Base-by-base conservation (phyloP, 2,113 vertebrate species). In the Parotia lawesii region DNA sequence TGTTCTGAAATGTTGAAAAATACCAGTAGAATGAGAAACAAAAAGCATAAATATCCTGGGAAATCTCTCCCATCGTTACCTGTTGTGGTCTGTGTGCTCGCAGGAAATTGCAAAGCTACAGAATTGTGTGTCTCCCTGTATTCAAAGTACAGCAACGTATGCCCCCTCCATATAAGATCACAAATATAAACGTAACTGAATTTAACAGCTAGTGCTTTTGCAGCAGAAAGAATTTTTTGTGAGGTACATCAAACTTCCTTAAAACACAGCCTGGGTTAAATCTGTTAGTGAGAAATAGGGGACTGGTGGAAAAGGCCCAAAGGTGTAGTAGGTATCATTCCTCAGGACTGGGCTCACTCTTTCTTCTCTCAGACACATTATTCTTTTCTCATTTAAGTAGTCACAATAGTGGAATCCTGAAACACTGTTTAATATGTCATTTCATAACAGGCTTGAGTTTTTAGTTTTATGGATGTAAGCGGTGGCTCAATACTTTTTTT, bases 111-210 rank as follows among this genome's bases (percentile, higher is more conserved):
- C 42, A 51, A 69, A 40, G 21, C 33, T 73, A 14, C 28, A 27
- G 72, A 65, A 14, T 12, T 48, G 6, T 0, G 0, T 8, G 12
- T 9, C 16, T 31, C 25, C 20, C 48, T 48, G 5, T 35, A 53
- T 38, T 54, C 31, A 6, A 33, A 45, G 13, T 12, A 3, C 5
- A 16, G 37, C n/a, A 61, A 11, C 1, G 0, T 9, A 28, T 37
- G 7, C 11, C 28, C 27, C 15, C 25, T 81, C 25, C 4, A 1
- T 53, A 3, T 38, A 7, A 21, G 22, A 31, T 20, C 15, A 12
- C 33, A 25, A 5, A 53, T 53, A 7, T 21, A 67, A 83, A 60
- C 7, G 12, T 76, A 15, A 28, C 21, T 84, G 20, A 33, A 33
- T 66, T 66, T 65, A 57, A 35, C 38, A 48, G 12, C 33, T 51